Base-by-base conservation (phyloP, 2,888 invertebrate species). In the Tanytarsus gracilentus region DNA sequence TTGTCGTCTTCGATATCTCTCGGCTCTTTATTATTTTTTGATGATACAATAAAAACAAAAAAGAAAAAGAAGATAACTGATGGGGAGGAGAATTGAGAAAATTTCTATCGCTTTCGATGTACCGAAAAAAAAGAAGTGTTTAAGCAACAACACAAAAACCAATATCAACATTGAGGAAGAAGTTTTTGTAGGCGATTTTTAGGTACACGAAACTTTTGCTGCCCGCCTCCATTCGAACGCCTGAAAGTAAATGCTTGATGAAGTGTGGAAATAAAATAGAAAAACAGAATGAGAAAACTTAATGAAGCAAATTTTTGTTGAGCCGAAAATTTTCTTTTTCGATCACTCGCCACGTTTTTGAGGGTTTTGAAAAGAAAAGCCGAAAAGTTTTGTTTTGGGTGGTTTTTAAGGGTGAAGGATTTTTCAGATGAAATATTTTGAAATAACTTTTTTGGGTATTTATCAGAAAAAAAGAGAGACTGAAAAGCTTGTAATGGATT, bases 281-380 rank as follows among this genome's bases (percentile, higher is more conserved):
- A 53, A 53, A 33, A 53, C 33, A 53, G 44, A 44, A n/a, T n/a
- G n/a, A n/a, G n/a, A n/a, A n/a, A 44, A 53, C 27, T 53, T 53
- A 53, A 53, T 53, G 53, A 53, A 53, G 53, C 53, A 53, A 36
- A 53, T 53, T 53, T 53, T n/a, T n/a, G n/a, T n/a, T 53, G 53
- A 25, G 53, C 53, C 25, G 36, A 36, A 53, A 53, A 25, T 53
- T 53, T 44, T 53, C 39, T 53, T 53, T 33, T 53, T 23, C n/a
- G 18, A 16, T 50, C 25, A 9, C 14, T 53, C 36, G 33, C 44
- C 44, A 44, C 44, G 23, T 44, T 44, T 44, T 44, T 23, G 23
- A 23, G 23, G 44, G n/a, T n/a, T n/a, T 44, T 44, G 44, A 44
- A 4, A 33, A 44, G n/a, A n/a, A n/a, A n/a, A n/a, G n/a, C n/a